phyloP scores from a whole-genome alignment of 2,797 vertebrate genomes.

The Eulemur mongoz region DNA sequence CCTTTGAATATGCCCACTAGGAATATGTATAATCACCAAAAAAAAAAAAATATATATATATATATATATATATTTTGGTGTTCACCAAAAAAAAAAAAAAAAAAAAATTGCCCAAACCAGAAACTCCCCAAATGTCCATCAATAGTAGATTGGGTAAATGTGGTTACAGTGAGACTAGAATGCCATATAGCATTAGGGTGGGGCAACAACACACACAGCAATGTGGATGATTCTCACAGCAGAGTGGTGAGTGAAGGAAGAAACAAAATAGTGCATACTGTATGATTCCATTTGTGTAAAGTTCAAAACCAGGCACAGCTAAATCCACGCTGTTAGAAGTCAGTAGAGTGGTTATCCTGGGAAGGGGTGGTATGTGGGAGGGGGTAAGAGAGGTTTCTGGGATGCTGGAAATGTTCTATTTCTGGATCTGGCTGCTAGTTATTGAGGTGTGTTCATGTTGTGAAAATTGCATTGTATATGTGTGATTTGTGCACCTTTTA shows the following conservation, averaged over 20 bases:
- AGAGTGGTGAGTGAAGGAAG: background rate
- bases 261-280: background rate
- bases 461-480: background rate
- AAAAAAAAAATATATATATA: background rate
- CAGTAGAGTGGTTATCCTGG: background rate
- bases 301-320: background rate
- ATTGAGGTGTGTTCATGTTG: background rate
- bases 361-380: background rate
- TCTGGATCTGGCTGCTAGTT: background rate
- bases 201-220: background rate
- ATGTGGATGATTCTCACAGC: background rate
- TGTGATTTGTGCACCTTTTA: background rate
- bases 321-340: background rate
- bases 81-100: background rate
- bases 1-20: background rate
- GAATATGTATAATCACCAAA: background rate
- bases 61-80: background rate
- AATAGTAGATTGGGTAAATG: background rate
- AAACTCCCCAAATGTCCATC: background rate
- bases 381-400: background rate
- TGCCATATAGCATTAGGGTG: background rate
- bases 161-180: background rate
- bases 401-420: background rate
- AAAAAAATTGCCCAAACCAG: background rate
- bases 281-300: background rate